phyloP scores from a whole-genome alignment of 2,797 vertebrate genomes.

The Protosalanx chinensis region DNA sequence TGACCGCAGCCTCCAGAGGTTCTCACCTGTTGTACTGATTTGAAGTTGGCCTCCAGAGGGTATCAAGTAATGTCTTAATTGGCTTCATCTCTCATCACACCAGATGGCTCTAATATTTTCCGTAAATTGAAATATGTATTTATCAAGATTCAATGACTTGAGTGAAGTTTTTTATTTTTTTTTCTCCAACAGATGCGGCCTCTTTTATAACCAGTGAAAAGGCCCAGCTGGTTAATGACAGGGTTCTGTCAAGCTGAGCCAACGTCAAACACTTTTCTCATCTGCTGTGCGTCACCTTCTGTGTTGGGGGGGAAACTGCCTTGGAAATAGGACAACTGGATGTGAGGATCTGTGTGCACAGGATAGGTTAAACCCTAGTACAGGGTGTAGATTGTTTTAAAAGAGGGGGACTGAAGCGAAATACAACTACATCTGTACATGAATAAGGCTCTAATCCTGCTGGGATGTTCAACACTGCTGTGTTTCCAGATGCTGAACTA shows the following conservation, averaged over 20 bases:
- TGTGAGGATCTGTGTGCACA: background rate
- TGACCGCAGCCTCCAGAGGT: too few relatives aligned
- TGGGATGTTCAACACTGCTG: background rate
- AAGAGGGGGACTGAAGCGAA: background rate
- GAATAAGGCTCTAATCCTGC: background rate
- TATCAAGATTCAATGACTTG: too few relatives aligned
- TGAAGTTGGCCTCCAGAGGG: too few relatives aligned
- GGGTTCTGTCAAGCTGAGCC: background rate
- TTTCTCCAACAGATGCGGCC: too few relatives aligned
- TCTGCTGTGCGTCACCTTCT: background rate
- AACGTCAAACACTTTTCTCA: background rate
- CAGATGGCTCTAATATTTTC: too few relatives aligned
- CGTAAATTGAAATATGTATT: too few relatives aligned
- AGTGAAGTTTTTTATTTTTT: too few relatives aligned
- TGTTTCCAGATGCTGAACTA: background rate
- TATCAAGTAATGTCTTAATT: too few relatives aligned
- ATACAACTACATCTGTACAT: background rate
- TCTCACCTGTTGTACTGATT: too few relatives aligned
- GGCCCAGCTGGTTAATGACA: background rate
- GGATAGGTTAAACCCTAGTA: background rate
- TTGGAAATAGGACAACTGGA: background rate
- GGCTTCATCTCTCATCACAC: too few relatives aligned
- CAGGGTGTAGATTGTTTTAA: background rate
- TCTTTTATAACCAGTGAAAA: too few relatives aligned
- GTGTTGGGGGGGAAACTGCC: background rate